Percentiles rank a stretch among this genome's conserved stretches.
Conservation (phyloP, 1,140 invertebrate species). For the Zaprionus davidi region DNA sequence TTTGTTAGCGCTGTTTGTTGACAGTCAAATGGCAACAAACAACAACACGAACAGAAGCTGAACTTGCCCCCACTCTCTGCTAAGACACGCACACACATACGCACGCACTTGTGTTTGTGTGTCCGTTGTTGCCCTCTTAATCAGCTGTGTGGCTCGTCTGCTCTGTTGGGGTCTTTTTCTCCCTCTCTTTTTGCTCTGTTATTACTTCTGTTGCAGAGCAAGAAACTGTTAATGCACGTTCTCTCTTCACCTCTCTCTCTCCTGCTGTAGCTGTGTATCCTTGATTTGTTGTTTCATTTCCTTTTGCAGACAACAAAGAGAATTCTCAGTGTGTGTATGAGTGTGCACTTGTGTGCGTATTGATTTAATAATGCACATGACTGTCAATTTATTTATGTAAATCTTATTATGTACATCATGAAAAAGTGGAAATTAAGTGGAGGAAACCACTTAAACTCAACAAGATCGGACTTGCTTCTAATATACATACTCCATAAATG, state of each 20-base stretch:
- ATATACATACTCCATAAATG: background rate
- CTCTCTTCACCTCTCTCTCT: conserved; percentile 17
- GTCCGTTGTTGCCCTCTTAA: conserved; percentile 43
- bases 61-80: background rate
- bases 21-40: conserved; percentile 40
- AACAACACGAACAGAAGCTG: background rate
- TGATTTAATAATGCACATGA: conserved; percentile 37
- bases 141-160: conserved; percentile 59
- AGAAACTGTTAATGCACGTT: conserved; percentile 62
- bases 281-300: conserved; percentile 64
- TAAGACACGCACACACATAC: conserved; percentile 18
- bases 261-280: conserved; percentile 50
- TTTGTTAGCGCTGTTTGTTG: conserved; percentile 45
- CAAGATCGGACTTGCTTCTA: background rate
- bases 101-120: conserved; percentile 1
- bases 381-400: conserved; percentile 30
- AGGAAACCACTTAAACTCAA: background rate
- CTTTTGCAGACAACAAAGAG: conserved; percentile 73
- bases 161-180: conserved; percentile 12
- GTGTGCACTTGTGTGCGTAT: conserved; percentile 10
- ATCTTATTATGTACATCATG: background rate
- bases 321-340: conserved; percentile 14
- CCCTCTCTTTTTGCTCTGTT: conserved; percentile 2
- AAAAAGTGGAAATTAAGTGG: background rate
- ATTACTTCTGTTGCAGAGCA: conserved; percentile 42